phyloP scores from a whole-genome alignment of 2,113 vertebrate species.

The Muntiacus reevesi region DNA sequence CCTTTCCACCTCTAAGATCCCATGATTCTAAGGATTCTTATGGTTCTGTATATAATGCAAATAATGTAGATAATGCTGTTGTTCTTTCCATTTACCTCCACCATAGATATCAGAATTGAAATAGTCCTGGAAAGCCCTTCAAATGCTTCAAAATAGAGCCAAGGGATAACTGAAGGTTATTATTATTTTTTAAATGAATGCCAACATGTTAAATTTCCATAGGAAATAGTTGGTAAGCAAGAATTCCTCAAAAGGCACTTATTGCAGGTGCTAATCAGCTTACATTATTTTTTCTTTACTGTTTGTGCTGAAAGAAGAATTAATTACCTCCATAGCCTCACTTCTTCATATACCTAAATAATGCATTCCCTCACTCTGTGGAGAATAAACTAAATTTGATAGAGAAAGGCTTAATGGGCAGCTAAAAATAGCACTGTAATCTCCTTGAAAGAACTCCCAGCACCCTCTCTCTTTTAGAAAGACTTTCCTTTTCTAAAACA shows the following conservation, averaged over 20 bases:
- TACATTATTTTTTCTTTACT: constrained; percentile 21
- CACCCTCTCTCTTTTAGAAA: constrained; percentile 49
- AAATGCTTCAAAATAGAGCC: constrained; percentile 21
- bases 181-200: constrained; percentile 37
- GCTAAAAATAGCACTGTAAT: constrained; percentile 64
- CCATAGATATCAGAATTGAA: background rate
- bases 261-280: constrained; percentile 59
- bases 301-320: constrained; percentile 52
- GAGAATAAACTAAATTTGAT: constrained; percentile 63
- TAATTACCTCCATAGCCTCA: constrained; percentile 53
- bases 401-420: constrained; percentile 50
- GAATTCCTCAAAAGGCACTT: constrained; percentile 12
- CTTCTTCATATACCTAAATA: constrained; percentile 57
- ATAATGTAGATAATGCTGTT: background rate
- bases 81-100: background rate
- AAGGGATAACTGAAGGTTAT: constrained; percentile 25
- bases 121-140: background rate
- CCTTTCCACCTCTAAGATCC: background rate
- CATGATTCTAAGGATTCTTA: background rate
- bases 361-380: constrained; percentile 36
- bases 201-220: constrained; percentile 34
- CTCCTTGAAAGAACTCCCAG: constrained; percentile 59
- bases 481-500: constrained; percentile 62
- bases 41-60: background rate
- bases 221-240: constrained; percentile 35